Evolutionary conservation across 2,113 vertebrate species (phyloP), one percentile per base, ranked within the genome.

Genomic region (Pedionomus torquatus): DNA sequence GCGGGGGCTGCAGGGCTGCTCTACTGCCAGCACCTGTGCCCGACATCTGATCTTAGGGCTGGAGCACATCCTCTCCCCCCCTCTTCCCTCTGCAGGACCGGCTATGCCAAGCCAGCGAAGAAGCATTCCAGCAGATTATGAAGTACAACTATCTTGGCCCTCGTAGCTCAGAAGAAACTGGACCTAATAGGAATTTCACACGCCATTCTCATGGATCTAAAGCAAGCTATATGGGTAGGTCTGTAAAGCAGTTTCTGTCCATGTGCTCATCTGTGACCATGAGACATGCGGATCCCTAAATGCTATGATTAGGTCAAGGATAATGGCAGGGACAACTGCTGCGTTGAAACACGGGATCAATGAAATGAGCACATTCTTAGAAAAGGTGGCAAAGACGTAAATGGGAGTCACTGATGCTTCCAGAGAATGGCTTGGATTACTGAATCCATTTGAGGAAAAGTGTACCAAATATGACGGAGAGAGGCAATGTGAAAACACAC

Each of bases 251-350:
- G 90, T 64, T 96, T 81, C 87, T 93, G 76, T 25, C 90, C 94
- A 88, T 88, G 93, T 90, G 96, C 84, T 97, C 92, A 57, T 93
- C 96, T 85, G 57, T 41, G 90, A 63, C 87, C 95, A 64, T 41
- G 74, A 96, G 91, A 69, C 89, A 83, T 3, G 4, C 6, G 0
- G 95, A 87, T 57, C 94, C 87, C 28, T 15, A 71, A 84, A 77
- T 79, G 96, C 96, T 95, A 96, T 97, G 90, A 90, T 97, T 96
- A 97, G 96, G 97, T 96, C 96, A 95, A 97, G 95, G 87, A 93
- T 97, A 97, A 82, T 96, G 96, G 94, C 97, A 97, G 96, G 96
- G 93, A 95, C 97, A 97, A 97, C 97, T 97, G 97, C 77, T 89
- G 78, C 1, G 3, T 21, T 93, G 87, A 96, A 95, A 90, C 77